These are phyloP conservation scores for Drosophila malerkotliana DNA, from an alignment of 1,140 invertebrate species.

Conservation along the genomic window DNA sequence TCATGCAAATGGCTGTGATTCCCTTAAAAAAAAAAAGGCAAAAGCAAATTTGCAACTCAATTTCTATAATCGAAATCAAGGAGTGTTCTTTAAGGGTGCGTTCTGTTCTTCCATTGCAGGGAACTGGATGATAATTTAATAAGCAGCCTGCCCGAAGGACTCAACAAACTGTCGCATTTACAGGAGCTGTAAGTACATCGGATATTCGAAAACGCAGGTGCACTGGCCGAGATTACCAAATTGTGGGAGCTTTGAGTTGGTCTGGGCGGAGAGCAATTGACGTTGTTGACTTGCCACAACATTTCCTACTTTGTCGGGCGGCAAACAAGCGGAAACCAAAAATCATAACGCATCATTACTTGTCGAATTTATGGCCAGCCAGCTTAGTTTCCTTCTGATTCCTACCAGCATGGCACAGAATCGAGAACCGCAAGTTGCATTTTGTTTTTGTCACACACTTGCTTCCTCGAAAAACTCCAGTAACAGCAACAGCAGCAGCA, in stretches of 20 bases:
- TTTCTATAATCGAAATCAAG: constrained; percentile 54
- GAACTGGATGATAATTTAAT: constrained; percentile 91
- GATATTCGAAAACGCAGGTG: constrained; percentile 48
- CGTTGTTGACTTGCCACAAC: constrained; percentile 55
- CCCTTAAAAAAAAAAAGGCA: constrained; percentile 5
- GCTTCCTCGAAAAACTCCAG: constrained; percentile 16
- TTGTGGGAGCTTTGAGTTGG: neutral
- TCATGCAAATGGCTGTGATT: constrained; percentile 34
- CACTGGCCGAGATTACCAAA: constrained; percentile 37
- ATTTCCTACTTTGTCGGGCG: constrained; percentile 68
- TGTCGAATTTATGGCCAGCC: constrained; percentile 71
- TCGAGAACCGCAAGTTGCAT: constrained; percentile 48
- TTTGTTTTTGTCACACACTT: constrained; percentile 50
- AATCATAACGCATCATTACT: constrained; percentile 83
- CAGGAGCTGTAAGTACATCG: constrained; percentile 88
- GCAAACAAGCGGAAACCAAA: constrained; percentile 77
- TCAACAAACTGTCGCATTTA: constrained; percentile 87
- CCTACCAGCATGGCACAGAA: constrained; percentile 5
- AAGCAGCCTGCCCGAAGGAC: constrained; percentile 87
- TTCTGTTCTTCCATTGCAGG: constrained; percentile 84
- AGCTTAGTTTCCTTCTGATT: constrained; percentile 12
- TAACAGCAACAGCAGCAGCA: constrained; percentile 12
- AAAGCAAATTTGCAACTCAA: constrained; percentile 53
- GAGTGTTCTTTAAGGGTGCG: constrained; percentile 44
- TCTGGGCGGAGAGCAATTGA: constrained; percentile 1